Evolutionary conservation across 1,140 invertebrate genomes (phyloP).

Genomic region (Melipona quadrifasciata): DNA sequence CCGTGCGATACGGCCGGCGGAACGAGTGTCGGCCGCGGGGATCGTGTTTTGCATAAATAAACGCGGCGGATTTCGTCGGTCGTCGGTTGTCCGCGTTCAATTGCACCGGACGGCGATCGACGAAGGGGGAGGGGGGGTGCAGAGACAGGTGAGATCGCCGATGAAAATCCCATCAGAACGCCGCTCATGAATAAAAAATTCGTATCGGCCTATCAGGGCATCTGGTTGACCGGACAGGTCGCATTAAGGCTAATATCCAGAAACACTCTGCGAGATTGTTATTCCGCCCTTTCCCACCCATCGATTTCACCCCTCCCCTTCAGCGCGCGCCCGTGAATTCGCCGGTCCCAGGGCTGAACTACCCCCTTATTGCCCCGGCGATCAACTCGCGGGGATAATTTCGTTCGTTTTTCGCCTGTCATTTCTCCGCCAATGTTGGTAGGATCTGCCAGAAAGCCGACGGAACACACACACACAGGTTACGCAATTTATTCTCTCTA

Average conservation of each 20-base stretch:
- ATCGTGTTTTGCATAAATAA: conserved; percentile 54
- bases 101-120: conserved; percentile 68
- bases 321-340: conserved; percentile 49
- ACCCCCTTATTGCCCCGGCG: conserved; percentile 61
- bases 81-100: conserved; percentile 46
- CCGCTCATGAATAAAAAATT: conserved; percentile 75
- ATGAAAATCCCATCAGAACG: conserved; percentile 72
- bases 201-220: conserved; percentile 67
- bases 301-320: too few relatives aligned
- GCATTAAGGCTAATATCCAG: conserved; percentile 75
- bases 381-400: conserved; percentile 64
- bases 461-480: background rate
- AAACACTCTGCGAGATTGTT: conserved; percentile 78
- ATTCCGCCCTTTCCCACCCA: conserved; percentile 62
- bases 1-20: background rate
- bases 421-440: conserved; percentile 33
- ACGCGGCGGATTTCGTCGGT: conserved; percentile 27
- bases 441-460: conserved; percentile 13
- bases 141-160: conserved; percentile 71
- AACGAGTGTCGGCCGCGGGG: background rate
- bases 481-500: background rate
- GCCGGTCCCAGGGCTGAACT: conserved; percentile 56
- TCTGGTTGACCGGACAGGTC: conserved; percentile 75
- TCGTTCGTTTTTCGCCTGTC: conserved; percentile 55
- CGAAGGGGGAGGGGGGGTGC: background rate